Evolutionary conservation across 2,888 invertebrate species (phyloP).

Genomic region (Rhagonycha lutea): DNA sequence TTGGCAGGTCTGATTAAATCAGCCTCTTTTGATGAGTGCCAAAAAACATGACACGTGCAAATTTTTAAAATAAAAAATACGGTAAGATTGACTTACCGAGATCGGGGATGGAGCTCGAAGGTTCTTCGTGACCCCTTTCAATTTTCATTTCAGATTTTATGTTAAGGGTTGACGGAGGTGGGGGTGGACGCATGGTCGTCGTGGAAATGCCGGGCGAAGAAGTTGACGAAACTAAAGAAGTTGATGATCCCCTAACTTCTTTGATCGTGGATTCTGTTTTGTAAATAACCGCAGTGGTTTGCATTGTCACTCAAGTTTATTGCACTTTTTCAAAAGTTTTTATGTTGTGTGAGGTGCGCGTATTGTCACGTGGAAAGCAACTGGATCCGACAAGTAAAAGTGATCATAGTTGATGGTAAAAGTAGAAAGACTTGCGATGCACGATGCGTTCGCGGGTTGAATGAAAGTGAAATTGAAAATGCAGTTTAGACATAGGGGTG

Average conservation of each 20-base stretch:
- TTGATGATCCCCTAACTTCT: conserved; percentile 50
- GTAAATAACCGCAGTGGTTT: conserved; percentile 60
- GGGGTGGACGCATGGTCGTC: conserved; percentile 65
- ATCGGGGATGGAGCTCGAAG: conserved; percentile 86
- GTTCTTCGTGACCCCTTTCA: conserved; percentile 69
- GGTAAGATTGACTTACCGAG: conserved; percentile 69
- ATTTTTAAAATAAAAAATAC: not conserved
- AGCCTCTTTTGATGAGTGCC: conserved; percentile 6
- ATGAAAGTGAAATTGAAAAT: conserved; percentile 56
- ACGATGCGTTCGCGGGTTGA: conserved; percentile 47
- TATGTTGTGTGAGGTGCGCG: not conserved
- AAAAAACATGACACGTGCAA: conserved; percentile 16
- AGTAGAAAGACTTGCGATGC: conserved; percentile 54
- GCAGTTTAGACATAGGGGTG: conserved; percentile 42
- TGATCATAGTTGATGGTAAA: conserved; percentile 36
- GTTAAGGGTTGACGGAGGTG: conserved; percentile 57
- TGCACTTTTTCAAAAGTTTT: conserved; percentile 11
- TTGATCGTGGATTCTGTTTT: conserved; percentile 46
- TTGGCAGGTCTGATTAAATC: not conserved
- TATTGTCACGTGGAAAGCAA: conserved; percentile 15
- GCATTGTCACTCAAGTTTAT: conserved; percentile 50
- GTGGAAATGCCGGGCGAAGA: conserved; percentile 50
- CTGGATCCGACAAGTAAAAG: conserved; percentile 32
- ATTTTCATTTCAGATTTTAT: conserved; percentile 43
- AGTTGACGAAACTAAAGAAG: conserved; percentile 50